These are phyloP conservation scores for western clawed frog (Xenopus tropicalis) DNA, from an alignment of 2,113 vertebrate genomes.

Conservation along the genomic window UCB_Xtro_10.0 CM004444.2:25774501-25775000, in stretches of 20 bases:
- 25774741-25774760: constrained; percentile 92
- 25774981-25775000: constrained; percentile 32
- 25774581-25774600: no score
- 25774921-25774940: constrained; percentile 26
- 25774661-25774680: constrained; percentile 84
- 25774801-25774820: constrained; percentile 47
- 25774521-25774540: constrained; percentile 7
- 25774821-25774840: constrained; percentile 37
- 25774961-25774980: constrained; percentile 44
- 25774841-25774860: constrained; percentile 23
- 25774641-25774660: no score
- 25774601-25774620: no score
- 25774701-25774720: constrained; percentile 92
- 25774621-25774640: no score
- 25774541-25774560: no score
- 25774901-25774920: constrained; percentile 33
- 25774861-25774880: constrained; percentile 33
- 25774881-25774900: background rate
- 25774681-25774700: constrained; percentile 97
- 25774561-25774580: no score
- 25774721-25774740: constrained; percentile 98
- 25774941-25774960: constrained; percentile 45
- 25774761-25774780: constrained; percentile 93
- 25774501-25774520: constrained; percentile 22
- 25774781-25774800: constrained; percentile 94